Percentiles rank a stretch among this genome's conserved stretches.
Conservation (phyloP, 2,888 invertebrate species). For the Macrophya annulata region DNA sequence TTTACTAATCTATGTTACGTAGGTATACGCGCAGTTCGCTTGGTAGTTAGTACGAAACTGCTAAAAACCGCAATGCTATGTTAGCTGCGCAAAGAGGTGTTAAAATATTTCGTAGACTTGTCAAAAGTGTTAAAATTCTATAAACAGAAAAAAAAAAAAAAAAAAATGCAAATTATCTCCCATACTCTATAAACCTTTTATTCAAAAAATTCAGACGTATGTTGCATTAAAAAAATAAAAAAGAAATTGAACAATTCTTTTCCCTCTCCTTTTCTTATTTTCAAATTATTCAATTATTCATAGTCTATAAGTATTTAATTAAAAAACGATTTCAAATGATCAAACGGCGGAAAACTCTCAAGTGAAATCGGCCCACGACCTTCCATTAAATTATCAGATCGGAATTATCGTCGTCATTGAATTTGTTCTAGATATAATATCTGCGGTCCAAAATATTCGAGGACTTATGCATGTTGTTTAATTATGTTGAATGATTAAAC, state of each 20-base stretch:
- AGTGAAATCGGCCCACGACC: conserved; percentile 20
- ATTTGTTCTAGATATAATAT: conserved; percentile 17
- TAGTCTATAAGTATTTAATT: background rate
- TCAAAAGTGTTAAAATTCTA: background rate
- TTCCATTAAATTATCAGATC: conserved; percentile 9
- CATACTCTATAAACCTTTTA: too few relatives aligned
- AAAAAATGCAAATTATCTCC: background rate
- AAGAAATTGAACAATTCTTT: background rate
- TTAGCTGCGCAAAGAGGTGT: background rate
- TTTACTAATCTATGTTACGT: background rate
- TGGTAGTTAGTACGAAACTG: background rate
- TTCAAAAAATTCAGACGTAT: too few relatives aligned
- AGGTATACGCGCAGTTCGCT: background rate
- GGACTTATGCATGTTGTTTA: background rate
- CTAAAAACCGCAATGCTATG: conserved; percentile 14
- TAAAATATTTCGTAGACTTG: background rate
- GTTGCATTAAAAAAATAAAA: too few relatives aligned
- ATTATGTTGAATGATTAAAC: too few relatives aligned
- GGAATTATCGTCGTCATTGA: conserved; percentile 5
- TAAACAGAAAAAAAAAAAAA: background rate
- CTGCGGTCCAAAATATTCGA: background rate
- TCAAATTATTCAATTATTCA: background rate
- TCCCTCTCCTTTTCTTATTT: background rate
- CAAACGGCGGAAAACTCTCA: background rate
- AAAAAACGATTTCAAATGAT: background rate